A percentile compares a stretch with the other conserved stretches of the same genome.
phyloP scores from a whole-genome alignment of 2,113 vertebrate species.

The Zosterops japonicus region DNA sequence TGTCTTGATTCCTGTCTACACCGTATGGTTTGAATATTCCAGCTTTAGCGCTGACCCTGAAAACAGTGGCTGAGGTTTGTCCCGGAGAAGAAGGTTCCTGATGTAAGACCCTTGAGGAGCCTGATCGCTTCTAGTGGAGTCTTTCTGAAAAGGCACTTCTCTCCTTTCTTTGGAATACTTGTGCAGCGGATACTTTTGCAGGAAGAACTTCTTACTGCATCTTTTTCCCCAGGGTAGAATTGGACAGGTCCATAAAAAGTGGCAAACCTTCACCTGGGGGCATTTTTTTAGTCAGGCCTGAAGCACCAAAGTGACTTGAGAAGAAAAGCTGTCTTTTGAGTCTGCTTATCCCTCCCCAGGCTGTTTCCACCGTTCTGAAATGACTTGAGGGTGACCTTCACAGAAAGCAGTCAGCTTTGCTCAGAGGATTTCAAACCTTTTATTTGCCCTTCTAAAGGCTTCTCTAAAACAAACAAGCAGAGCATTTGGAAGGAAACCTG shows the following conservation, averaged over 20 bases:
- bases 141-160: background rate
- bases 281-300: background rate
- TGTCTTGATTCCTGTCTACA: background rate
- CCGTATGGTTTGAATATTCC: accelerated
- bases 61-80: background rate
- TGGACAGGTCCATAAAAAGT: background rate
- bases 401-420: background rate
- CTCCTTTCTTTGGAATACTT: background rate
- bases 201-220: background rate
- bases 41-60: background rate
- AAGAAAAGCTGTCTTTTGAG: background rate
- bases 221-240: background rate
- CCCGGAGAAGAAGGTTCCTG: background rate
- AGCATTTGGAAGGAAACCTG: background rate
- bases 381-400: background rate
- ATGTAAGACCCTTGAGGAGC: accelerated
- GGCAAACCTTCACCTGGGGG: background rate
- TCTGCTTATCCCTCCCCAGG: background rate
- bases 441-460: background rate
- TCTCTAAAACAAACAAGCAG: background rate
- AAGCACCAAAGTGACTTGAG: background rate
- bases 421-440: background rate
- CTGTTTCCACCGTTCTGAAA: background rate
- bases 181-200: background rate
- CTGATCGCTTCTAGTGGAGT: background rate